phyloP scores from a whole-genome alignment of 2,113 vertebrate species.

The Paratilapia polleni region DNA sequence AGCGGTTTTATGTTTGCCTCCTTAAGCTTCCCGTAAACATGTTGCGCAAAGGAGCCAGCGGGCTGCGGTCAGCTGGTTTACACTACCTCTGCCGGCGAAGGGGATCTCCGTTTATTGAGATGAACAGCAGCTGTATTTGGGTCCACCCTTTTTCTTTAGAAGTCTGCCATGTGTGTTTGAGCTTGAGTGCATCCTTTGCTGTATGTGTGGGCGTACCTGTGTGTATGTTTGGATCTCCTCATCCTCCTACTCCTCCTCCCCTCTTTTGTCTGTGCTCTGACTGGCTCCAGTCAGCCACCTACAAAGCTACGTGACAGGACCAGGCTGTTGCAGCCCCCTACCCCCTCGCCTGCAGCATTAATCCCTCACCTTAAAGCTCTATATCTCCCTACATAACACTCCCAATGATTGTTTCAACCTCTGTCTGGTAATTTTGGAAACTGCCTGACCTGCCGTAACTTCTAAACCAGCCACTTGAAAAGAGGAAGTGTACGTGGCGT shows the following conservation, averaged over 20 bases:
- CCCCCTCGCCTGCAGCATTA: slow-evolving; percentile 44
- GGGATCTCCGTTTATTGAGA: slow-evolving; percentile 72
- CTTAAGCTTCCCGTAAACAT: slow-evolving; percentile 63
- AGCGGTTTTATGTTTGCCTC: slow-evolving; percentile 56
- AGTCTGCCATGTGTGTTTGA: slow-evolving; percentile 28
- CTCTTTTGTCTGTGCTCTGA: slow-evolving; percentile 59
- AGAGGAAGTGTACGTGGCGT: slow-evolving; percentile 31
- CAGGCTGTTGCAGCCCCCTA: slow-evolving; percentile 45
- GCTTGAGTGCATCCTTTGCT: slow-evolving; percentile 9
- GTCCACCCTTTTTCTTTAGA: slow-evolving; percentile 59
- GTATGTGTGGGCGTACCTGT: slow-evolving; percentile 18
- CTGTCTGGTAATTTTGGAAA: slow-evolving; percentile 48
- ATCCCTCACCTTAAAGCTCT: slow-evolving; percentile 54
- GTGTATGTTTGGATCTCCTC: slow-evolving; percentile 26
- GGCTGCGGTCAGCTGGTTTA: slow-evolving; percentile 68
- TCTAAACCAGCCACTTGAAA: slow-evolving; percentile 40
- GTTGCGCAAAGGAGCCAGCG: slow-evolving; percentile 62
- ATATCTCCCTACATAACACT: slow-evolving; percentile 25
- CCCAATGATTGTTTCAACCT: slow-evolving; percentile 36
- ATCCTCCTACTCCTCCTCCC: not conserved
- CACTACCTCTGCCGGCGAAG: slow-evolving; percentile 63
- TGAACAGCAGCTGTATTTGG: slow-evolving; percentile 82
- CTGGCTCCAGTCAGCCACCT: slow-evolving; percentile 67
- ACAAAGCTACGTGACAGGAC: slow-evolving; percentile 63
- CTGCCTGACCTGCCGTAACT: slow-evolving; percentile 46